These are phyloP conservation scores for Periparus ater DNA, from an alignment of 2,797 vertebrate species.

Conservation along the genomic window DNA sequence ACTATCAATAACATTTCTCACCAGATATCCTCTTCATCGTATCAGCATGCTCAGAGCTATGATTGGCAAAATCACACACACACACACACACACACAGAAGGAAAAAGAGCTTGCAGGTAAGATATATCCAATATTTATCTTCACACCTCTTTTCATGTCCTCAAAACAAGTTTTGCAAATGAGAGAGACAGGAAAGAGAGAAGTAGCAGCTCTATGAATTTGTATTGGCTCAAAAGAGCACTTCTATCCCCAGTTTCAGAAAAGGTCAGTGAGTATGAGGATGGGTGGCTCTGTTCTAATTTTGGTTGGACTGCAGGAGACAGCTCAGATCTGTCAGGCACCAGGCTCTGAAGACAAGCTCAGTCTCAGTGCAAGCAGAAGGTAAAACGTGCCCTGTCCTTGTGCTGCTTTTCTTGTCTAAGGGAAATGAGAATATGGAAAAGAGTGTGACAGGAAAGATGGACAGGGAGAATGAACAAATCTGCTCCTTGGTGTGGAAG, in stretches of 20 bases:
- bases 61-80: background rate
- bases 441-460: background rate
- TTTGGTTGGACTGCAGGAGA: background rate
- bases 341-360: background rate
- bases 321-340: background rate
- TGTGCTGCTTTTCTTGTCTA: background rate
- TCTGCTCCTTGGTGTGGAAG: background rate
- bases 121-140: background rate
- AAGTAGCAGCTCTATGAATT: background rate
- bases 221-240: background rate
- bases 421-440: background rate
- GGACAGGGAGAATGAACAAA: background rate
- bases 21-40: background rate
- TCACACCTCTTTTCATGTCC: background rate
- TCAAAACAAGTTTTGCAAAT: background rate
- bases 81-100: rapidly evolving
- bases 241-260: background rate
- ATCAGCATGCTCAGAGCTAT: background rate
- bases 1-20: background rate
- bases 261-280: background rate
- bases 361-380: background rate
- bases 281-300: background rate
- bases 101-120: background rate
- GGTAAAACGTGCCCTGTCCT: background rate
- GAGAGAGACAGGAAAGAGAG: background rate